Evolutionary conservation across 2,113 vertebrate genomes (phyloP).

Genomic region (Bolborhynchus lineola): DNA sequence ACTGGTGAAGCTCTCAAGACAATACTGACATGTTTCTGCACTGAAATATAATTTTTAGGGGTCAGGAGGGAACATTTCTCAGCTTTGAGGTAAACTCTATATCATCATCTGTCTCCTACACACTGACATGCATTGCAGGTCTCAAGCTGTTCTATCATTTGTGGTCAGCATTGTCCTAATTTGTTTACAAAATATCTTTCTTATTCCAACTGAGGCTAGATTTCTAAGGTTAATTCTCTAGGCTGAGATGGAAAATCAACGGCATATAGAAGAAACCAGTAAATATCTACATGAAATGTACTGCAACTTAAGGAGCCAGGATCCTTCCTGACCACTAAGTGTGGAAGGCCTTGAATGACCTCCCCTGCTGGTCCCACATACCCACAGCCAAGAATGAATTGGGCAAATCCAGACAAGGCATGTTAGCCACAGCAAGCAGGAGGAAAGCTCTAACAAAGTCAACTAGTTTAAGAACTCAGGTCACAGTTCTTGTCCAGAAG

Average conservation of each 20-base stretch:
- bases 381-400: neutral
- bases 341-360: neutral
- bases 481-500: neutral
- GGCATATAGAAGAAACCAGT: neutral
- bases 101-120: neutral
- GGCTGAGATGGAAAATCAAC: neutral
- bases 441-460: neutral
- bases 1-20: neutral
- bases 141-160: neutral
- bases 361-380: neutral
- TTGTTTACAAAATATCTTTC: neutral
- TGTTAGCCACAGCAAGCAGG: neutral
- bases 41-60: neutral
- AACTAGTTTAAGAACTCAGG: neutral
- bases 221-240: neutral
- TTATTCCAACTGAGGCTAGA: neutral
- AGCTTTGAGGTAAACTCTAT: neutral
- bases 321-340: neutral
- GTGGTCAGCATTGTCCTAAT: neutral
- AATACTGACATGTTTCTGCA: neutral
- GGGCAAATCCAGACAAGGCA: neutral
- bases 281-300: neutral
- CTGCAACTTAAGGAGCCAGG: neutral
- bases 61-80: neutral
- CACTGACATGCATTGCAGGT: neutral